These are phyloP conservation scores for Pocillopora verrucosa DNA, from an alignment of 64 coral and sea anemone genomes.

Conservation along the genomic window DNA sequence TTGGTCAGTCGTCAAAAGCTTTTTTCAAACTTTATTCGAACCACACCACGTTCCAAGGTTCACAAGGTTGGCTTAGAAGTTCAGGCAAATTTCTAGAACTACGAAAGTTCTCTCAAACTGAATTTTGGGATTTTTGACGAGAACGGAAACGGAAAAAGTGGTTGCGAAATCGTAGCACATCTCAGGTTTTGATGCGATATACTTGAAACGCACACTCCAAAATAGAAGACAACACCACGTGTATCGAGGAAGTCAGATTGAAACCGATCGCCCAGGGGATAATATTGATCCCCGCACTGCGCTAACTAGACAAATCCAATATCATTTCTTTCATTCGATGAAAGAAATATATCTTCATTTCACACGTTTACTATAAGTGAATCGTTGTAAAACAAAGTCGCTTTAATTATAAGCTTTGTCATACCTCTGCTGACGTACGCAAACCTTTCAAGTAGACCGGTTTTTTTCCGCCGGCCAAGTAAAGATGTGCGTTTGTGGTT, in stretches of 20 bases:
- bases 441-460: not conserved
- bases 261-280: not conserved
- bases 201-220: too few species aligned
- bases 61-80: too few species aligned
- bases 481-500: slow-evolving; percentile 18
- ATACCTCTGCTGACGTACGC: not conserved
- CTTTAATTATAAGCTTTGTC: not conserved
- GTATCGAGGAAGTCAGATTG: not conserved
- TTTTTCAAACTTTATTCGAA: too few species aligned
- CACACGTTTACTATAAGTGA: not conserved
- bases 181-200: too few species aligned
- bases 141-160: too few species aligned
- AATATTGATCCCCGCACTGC: not conserved
- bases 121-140: too few species aligned
- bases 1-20: too few species aligned
- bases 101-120: too few species aligned
- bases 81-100: too few species aligned
- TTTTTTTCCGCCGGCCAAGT: slow-evolving; percentile 5
- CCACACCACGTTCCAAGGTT: too few species aligned
- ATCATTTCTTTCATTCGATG: not conserved
- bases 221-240: too few species aligned
- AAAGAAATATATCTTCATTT: not conserved
- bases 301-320: not conserved
- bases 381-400: not conserved
- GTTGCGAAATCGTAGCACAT: too few species aligned